These are phyloP conservation scores for Apolygus lucorum DNA, from an alignment of 1,140 invertebrate species.

Conservation along the genomic window DNA sequence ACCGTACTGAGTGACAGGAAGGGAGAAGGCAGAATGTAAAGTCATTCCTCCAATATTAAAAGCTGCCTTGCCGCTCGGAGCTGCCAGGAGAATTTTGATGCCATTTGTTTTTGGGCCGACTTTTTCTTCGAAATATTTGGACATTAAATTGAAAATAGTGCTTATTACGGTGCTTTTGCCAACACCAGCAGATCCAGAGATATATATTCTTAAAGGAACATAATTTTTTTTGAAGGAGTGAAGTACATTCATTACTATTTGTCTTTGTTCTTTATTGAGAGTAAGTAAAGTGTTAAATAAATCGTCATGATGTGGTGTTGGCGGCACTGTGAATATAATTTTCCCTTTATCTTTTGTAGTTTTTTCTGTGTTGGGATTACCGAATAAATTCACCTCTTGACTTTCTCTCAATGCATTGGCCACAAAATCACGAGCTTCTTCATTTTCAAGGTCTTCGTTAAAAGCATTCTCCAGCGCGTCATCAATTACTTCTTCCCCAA, in stretches of 20 bases:
- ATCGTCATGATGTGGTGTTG: not conserved
- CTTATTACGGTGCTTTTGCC: constrained; percentile 1
- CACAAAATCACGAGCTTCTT: not conserved
- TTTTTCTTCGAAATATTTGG: too few relatives aligned
- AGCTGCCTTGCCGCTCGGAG: too few relatives aligned
- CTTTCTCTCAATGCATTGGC: not conserved
- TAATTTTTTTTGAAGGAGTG: too few relatives aligned
- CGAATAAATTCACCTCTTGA: not conserved
- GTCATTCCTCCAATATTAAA: too few relatives aligned
- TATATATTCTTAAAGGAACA: not conserved
- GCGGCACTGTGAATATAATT: not conserved
- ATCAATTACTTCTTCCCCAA: not conserved
- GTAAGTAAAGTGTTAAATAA: not conserved
- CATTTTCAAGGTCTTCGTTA: too few relatives aligned
- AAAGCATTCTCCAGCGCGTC: not conserved
- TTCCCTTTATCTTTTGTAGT: not conserved
- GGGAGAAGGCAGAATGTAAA: constrained; percentile 13
- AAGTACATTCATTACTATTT: not conserved
- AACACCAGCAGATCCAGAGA: constrained; percentile 18
- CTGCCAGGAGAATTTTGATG: too few relatives aligned
- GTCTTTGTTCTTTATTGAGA: constrained; percentile 9
- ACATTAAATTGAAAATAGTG: too few relatives aligned
- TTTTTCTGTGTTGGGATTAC: too few relatives aligned
- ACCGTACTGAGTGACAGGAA: not conserved
- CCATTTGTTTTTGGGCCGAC: too few relatives aligned